Evolutionary conservation across 2,888 invertebrate species (phyloP).

Genomic region (Apodemia zela): DNA sequence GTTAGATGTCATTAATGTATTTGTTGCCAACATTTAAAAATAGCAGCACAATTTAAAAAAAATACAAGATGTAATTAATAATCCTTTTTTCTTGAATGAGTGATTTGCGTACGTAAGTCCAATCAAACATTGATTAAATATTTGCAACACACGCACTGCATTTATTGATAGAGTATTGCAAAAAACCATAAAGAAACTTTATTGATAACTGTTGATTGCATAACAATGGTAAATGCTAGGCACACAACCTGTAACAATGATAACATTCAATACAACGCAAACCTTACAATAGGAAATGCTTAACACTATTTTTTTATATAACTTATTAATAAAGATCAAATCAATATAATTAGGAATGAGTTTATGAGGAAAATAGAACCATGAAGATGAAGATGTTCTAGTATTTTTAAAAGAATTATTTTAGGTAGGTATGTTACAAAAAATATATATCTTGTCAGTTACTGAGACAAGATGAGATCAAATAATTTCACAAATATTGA

Average conservation of each 20-base stretch:
- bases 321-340: background rate
- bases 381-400: no score
- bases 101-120: constrained; percentile 41
- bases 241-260: constrained; percentile 56
- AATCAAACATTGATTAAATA: constrained; percentile 63
- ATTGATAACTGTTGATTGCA: constrained; percentile 75
- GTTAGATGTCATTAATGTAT: no score
- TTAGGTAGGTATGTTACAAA: no score
- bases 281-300: constrained; percentile 21
- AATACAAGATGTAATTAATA: background rate
- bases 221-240: constrained; percentile 63
- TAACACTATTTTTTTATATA: background rate
- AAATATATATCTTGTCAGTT: no score
- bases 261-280: constrained; percentile 32
- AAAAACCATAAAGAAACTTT: constrained; percentile 66
- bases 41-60: no score
- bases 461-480: no score
- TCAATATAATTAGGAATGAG: no score
- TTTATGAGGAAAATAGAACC: no score
- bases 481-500: no score
- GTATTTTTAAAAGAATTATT: no score
- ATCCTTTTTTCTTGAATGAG: background rate
- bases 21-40: no score
- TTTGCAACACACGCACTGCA: constrained; percentile 38
- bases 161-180: constrained; percentile 56